A percentile compares a stretch with the other conserved stretches of the same genome.
Evolutionary conservation across 2,888 invertebrate genomes (phyloP).

Genomic region (Orchesellides sinensis): DNA sequence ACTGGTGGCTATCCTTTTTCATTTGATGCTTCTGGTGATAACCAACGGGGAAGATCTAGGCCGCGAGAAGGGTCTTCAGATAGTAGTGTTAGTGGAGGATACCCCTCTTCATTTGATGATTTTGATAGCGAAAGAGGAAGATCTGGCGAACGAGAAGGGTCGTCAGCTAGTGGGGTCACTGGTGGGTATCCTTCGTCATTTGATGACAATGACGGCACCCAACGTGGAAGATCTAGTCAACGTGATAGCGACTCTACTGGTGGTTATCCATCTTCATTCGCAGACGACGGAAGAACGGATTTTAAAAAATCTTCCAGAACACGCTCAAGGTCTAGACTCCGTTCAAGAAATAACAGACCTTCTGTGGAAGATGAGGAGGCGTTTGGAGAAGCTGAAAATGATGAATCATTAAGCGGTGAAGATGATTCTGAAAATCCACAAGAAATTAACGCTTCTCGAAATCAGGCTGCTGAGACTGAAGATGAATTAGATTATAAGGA

Average conservation of each 20-base stretch:
- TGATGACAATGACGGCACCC: no score
- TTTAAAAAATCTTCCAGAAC: not conserved
- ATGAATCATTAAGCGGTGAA: not conserved
- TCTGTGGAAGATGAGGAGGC: not conserved
- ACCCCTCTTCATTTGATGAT: no score
- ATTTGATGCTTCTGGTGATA: no score
- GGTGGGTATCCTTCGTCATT: not conserved
- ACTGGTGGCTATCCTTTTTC: not conserved
- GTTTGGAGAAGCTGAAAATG: constrained; percentile 1
- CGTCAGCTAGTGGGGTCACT: no score
- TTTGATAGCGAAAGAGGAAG: not conserved
- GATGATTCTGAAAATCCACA: constrained; percentile 8
- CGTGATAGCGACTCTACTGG: not conserved
- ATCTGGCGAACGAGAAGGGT: not conserved
- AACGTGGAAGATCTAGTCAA: not conserved
- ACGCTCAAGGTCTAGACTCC: not conserved
- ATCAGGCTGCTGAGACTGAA: not conserved
- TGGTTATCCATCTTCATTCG: not conserved
- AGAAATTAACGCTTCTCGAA: not conserved
- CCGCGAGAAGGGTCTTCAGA: not conserved
- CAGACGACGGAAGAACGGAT: not conserved
- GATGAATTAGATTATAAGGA: not conserved
- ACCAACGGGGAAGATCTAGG: not conserved
- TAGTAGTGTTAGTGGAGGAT: not conserved
- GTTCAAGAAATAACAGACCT: not conserved